A percentile compares a stretch with the other conserved stretches of the same genome.
Evolutionary conservation across 2,113 vertebrate species (phyloP).

Genomic region (Empidonax traillii): DNA sequence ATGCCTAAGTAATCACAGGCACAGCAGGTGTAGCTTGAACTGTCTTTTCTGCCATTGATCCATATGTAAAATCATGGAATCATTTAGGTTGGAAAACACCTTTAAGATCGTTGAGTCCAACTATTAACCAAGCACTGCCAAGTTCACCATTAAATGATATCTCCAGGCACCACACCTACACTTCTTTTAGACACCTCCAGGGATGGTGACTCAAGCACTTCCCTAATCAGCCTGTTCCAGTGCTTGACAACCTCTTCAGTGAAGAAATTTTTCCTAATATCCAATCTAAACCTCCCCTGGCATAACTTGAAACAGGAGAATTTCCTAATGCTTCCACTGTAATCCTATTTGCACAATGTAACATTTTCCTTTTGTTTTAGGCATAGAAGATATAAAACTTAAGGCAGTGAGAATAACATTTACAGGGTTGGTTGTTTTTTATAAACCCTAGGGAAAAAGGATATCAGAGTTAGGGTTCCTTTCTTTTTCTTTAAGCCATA

Average conservation of each 20-base stretch:
- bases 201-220: neutral
- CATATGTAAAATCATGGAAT: neutral
- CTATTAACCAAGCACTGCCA: neutral
- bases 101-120: neutral
- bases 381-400: neutral
- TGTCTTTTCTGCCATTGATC: neutral
- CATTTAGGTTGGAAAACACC: neutral
- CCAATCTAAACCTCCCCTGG: neutral
- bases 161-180: neutral
- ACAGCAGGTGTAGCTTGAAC: neutral
- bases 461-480: neutral
- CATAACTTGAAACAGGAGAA: neutral
- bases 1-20: neutral
- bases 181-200: neutral
- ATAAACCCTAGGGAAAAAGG: neutral
- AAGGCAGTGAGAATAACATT: neutral
- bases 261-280: neutral
- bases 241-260: neutral
- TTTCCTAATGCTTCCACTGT: neutral
- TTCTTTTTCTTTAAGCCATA: conserved; percentile 20
- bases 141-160: neutral
- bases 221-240: neutral
- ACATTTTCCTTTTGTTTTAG: conserved; percentile 18
- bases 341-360: neutral
- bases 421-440: neutral